Base-by-base conservation (phyloP, 2,113 vertebrate genomes). In the Oxyruncus cristatus region DNA sequence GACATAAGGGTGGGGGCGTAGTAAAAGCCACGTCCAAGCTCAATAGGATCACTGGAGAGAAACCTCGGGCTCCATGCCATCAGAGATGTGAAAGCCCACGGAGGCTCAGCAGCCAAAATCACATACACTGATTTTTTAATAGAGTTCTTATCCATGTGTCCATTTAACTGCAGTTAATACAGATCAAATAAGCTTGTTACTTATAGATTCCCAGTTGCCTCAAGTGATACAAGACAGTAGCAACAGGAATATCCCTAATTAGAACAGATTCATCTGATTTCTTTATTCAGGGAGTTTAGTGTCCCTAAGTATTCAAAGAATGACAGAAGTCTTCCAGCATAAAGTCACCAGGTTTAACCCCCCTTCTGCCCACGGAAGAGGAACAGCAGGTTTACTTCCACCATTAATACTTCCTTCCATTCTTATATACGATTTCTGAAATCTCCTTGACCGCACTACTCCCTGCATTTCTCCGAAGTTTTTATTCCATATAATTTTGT, bases 1-100 rank as follows among this genome's bases (percentile, higher is more conserved):
- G 95, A 88, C 96, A 97, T 95, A 97, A 96, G 97, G 96, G 95
- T 93, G 97, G 96, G 93, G 96, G 97, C 95, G 97, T 94, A 95
- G 83, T 91, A 95, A 94, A 96, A 97, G 97, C 92, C 90, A 96
- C 81, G 96, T 97, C 97, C 97, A 97, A 95, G 94, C 96, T 96
- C 94, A 88, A 90, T 87, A 70, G 92, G 96, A 96, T 94, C 96
- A 93, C 71, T 46, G 93, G 93, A 96, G 94, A 96, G 70, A 94
- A 96, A 96, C 97, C 96, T 91, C 19, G 89, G 97, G 96, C 96
- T 95, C 79, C 76, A 76, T 95, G 96, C 96, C 96, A 97, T 93
- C 67, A 35, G 77, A 95, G 96, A 95, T 95, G 93, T 66, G 94
- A 96, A 97, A 97, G 92, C 96, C 96, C 94, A 97, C 94, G 58